These are phyloP conservation scores for Gambusia holbrooki DNA, from an alignment of 2,113 vertebrate genomes.

Conservation along the genomic window DNA sequence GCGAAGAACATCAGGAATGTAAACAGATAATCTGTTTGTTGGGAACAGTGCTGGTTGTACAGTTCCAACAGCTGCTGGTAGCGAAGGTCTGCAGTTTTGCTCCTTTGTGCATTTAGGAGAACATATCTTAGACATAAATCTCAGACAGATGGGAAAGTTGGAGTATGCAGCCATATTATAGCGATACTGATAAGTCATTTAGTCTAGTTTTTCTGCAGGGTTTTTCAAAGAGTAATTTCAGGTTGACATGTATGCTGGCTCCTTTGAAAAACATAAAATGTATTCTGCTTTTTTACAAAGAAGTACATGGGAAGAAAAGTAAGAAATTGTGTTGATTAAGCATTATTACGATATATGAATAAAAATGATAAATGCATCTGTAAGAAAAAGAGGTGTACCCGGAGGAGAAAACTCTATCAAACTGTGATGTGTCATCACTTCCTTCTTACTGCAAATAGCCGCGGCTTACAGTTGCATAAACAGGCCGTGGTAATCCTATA, in stretches of 20 bases:
- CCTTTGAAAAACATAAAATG: background rate
- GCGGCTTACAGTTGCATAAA: constrained; percentile 71
- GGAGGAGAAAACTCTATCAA: constrained; percentile 31
- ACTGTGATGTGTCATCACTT: constrained; percentile 60
- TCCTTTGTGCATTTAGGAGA: too few species aligned
- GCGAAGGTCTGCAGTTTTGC: too few species aligned
- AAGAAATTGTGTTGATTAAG: background rate
- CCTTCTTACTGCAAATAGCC: constrained; percentile 72
- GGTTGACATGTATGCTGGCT: background rate
- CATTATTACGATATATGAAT: background rate
- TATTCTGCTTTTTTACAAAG: background rate
- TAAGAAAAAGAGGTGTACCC: constrained; percentile 9
- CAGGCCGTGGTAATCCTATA: constrained; percentile 67
- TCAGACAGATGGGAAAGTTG: too few species aligned
- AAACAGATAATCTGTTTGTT: background rate
- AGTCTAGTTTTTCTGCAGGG: background rate
- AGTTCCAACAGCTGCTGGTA: too few species aligned
- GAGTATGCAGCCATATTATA: too few species aligned
- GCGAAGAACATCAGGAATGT: too few species aligned
- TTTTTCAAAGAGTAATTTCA: background rate
- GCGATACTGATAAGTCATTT: too few species aligned
- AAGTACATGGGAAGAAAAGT: background rate
- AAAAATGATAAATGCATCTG: background rate
- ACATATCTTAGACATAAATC: too few species aligned
- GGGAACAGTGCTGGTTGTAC: too few species aligned